Conservation (phyloP, 2,113 vertebrate genomes). For the Trachemys scripta region DNA sequence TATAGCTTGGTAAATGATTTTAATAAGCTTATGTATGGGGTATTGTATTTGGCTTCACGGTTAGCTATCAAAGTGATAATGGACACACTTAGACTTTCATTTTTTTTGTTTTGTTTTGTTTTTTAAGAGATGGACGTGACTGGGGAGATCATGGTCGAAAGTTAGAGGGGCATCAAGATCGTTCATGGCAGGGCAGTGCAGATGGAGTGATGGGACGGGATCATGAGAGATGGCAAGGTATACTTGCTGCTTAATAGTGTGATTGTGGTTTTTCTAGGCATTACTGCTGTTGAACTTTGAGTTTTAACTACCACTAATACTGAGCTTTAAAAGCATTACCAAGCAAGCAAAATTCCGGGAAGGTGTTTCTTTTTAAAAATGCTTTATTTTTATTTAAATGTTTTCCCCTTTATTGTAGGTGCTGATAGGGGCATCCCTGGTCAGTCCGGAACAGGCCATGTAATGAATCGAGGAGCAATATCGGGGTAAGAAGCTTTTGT, state of each 20-base stretch:
- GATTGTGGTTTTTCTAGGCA: conserved; percentile 44
- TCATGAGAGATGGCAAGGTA: conserved; percentile 83
- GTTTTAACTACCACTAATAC: no score
- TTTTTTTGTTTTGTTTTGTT: neutral
- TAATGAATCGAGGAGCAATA: conserved; percentile 85
- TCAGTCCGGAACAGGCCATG: conserved; percentile 84
- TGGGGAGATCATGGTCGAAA: conserved; percentile 90
- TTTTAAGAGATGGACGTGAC: conserved; percentile 83
- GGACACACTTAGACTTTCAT: conserved; percentile 33
- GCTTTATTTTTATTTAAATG: neutral
- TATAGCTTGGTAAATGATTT: neutral
- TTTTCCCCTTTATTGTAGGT: conserved; percentile 60
- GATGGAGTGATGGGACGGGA: conserved; percentile 73
- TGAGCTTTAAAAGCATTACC: neutral
- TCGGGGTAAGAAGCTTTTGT: conserved; percentile 81
- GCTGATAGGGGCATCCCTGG: conserved; percentile 84
- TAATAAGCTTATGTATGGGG: neutral
- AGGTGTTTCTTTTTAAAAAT: neutral
- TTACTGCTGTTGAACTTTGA: conserved; percentile 42
- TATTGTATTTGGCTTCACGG: conserved; percentile 39
- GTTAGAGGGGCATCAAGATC: conserved; percentile 86
- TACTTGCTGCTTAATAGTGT: conserved; percentile 65
- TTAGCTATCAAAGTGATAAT: neutral
- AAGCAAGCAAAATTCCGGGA: conserved; percentile 31
- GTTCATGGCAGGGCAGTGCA: conserved; percentile 86